These are phyloP conservation scores for Nannoperca obscura DNA, from an alignment of 2,797 vertebrate species.

Conservation along the genomic window DNA sequence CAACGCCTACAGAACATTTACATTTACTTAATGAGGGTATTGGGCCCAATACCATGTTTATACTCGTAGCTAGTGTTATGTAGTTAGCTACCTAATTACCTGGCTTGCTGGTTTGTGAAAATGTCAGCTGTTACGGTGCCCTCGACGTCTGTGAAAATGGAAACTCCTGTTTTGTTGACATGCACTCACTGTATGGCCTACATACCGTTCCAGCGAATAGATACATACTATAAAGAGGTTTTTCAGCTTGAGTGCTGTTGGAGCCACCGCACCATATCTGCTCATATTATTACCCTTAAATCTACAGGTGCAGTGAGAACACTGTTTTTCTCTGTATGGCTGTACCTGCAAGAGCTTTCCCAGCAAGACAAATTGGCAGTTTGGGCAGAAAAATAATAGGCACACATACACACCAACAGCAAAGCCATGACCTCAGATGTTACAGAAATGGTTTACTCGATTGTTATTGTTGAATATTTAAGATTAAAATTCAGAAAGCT, in stretches of 20 bases:
- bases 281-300: constrained; percentile 55
- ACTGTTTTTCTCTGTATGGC: constrained; percentile 23
- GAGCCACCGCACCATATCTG: constrained; percentile 26
- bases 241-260: constrained; percentile 34
- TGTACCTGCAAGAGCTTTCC: constrained; percentile 28
- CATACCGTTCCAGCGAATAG: constrained; percentile 36
- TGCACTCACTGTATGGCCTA: constrained; percentile 41
- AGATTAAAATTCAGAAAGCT: constrained; percentile 37
- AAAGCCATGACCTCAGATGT: constrained; percentile 14
- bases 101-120: constrained; percentile 82
- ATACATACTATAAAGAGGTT: constrained; percentile 57
- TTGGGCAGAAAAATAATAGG: constrained; percentile 43
- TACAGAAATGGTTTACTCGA: constrained; percentile 7
- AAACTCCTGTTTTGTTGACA: constrained; percentile 44
- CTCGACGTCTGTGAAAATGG: constrained; percentile 54
- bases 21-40: constrained; percentile 75
- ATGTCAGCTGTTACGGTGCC: constrained; percentile 76
- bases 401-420: constrained; percentile 9
- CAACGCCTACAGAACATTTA: constrained; percentile 70
- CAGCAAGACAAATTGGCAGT: constrained; percentile 56
- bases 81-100: constrained; percentile 79
- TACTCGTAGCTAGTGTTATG: constrained; percentile 74
- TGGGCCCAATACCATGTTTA: constrained; percentile 65
- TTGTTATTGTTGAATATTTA: constrained; percentile 30
- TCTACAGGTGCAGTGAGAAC: constrained; percentile 46